Conservation (phyloP, 2,113 vertebrate genomes). For the Chrysemys picta region DNA sequence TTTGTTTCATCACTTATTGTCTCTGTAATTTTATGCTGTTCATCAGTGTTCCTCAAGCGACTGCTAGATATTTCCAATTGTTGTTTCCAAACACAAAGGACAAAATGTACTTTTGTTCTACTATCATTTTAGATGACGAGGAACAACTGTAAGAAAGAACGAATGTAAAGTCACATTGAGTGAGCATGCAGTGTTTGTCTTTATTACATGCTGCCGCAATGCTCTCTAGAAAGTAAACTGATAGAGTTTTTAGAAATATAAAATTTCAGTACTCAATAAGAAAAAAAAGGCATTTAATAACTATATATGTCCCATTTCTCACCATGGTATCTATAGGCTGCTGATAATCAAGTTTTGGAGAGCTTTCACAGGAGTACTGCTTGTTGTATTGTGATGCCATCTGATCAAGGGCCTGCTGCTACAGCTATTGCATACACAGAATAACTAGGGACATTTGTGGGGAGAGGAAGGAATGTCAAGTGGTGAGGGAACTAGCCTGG, state of each 20-base stretch:
- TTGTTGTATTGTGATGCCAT: background rate
- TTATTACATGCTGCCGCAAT: background rate
- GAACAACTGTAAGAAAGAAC: background rate
- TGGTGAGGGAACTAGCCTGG: background rate
- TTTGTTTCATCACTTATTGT: background rate
- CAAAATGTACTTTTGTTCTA: background rate
- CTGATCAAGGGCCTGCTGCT: background rate
- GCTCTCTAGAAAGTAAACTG: background rate
- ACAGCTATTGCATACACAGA: background rate
- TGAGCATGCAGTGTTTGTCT: background rate
- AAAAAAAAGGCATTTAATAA: background rate
- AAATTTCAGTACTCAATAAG: background rate
- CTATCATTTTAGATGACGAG: background rate
- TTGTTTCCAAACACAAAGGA: background rate
- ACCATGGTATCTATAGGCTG: background rate
- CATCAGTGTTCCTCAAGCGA: background rate
- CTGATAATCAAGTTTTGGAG: background rate
- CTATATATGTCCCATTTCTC: background rate
- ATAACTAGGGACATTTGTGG: background rate
- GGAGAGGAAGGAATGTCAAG: background rate
- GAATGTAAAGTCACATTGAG: background rate
- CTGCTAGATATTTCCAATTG: background rate
- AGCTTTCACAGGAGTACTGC: background rate
- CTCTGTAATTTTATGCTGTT: background rate
- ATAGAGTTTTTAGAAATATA: background rate